Conservation (phyloP, 2,113 vertebrate species). For the Entomyzon cyanotis region DNA sequence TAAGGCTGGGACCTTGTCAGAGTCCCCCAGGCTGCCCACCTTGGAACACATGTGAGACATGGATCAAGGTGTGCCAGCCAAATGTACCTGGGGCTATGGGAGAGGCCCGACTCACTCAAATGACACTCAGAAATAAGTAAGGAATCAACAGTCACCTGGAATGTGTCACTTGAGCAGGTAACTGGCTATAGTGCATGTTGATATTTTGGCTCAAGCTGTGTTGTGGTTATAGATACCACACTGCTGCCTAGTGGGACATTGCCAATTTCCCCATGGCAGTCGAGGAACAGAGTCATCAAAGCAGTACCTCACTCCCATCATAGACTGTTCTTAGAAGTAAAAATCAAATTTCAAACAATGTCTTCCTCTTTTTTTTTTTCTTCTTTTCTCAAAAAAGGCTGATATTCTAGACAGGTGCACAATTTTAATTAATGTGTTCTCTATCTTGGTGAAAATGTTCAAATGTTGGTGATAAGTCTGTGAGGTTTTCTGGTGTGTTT, state of each 20-base stretch:
- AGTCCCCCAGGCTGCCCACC: neutral
- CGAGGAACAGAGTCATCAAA: neutral
- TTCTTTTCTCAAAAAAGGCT: neutral
- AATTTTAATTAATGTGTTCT: neutral
- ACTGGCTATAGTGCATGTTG: neutral
- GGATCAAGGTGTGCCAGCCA: neutral
- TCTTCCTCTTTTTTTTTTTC: neutral
- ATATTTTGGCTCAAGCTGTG: neutral
- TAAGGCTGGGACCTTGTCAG: neutral
- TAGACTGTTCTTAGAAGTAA: neutral
- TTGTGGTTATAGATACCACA: neutral
- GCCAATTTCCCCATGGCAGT: neutral
- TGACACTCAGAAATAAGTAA: neutral
- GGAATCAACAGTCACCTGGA: neutral
- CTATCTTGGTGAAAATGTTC: neutral
- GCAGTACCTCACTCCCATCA: neutral
- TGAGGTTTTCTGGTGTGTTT: neutral
- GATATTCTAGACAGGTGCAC: neutral
- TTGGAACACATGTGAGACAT: neutral
- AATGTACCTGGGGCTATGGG: rapidly evolving
- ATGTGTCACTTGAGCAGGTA: neutral
- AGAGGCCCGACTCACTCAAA: neutral
- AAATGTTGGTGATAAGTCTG: neutral
- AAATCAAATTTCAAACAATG: neutral
- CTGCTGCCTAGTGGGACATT: neutral